Evolutionary conservation across 2,888 invertebrate genomes (phyloP).

Genomic region (Lepidocyrtoides sp.): DNA sequence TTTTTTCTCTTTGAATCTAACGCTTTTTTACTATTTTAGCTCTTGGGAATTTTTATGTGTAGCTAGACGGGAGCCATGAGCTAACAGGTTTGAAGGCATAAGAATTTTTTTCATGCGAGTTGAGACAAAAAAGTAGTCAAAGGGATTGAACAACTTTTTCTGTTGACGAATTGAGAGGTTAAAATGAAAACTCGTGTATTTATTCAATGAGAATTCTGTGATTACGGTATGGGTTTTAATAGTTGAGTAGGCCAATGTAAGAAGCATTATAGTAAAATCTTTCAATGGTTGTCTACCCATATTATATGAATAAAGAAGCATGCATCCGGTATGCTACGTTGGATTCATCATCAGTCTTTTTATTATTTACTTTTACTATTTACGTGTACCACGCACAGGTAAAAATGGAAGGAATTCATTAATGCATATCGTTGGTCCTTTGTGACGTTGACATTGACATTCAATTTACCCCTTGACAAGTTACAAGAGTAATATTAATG

Average conservation of each 20-base stretch:
- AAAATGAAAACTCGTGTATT: not conserved
- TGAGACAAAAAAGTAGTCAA: constrained; percentile 13
- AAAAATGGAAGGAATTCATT: constrained; percentile 42
- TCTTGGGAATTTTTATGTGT: not conserved
- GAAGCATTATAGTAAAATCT: no score
- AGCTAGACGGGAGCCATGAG: constrained; percentile 49
- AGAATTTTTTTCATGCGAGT: constrained; percentile 28
- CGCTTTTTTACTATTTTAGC: not conserved
- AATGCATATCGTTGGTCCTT: constrained; percentile 60
- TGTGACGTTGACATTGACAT: constrained; percentile 79
- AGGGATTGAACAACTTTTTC: constrained; percentile 37
- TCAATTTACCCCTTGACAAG: constrained; percentile 74
- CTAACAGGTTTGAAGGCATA: constrained; percentile 55
- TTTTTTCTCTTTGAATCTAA: constrained; percentile 54
- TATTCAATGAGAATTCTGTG: constrained; percentile 57
- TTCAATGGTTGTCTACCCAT: not conserved
- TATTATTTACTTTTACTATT: constrained; percentile 19
- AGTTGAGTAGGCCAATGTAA: not conserved
- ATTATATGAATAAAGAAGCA: not conserved
- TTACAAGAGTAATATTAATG: constrained; percentile 77
- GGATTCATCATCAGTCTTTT: not conserved
- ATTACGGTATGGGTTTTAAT: not conserved
- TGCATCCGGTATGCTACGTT: not conserved
- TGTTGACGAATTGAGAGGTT: not conserved
- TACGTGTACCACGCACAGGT: constrained; percentile 6